Percentiles rank a stretch among this genome's conserved stretches.
phyloP scores from a whole-genome alignment of 1,140 invertebrate species.

The Sinonovacula constricta region DNA sequence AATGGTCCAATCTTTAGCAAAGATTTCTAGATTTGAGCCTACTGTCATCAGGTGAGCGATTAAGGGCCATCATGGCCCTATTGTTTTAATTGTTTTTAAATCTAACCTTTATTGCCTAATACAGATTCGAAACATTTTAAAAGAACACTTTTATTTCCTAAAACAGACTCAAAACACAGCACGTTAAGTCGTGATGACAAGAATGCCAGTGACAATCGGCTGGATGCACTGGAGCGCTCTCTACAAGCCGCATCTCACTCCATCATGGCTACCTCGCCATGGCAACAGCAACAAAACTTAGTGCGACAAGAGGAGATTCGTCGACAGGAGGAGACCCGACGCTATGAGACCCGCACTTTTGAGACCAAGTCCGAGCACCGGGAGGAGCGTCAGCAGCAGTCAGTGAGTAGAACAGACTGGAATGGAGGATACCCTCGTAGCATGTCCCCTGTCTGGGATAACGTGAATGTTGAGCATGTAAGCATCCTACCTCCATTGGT shows the following conservation, averaged over 20 bases:
- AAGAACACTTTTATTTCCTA: too few relatives aligned
- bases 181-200: conserved; percentile 45
- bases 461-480: conserved; percentile 52
- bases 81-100: too few relatives aligned
- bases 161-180: conserved; percentile 48
- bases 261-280: conserved; percentile 58
- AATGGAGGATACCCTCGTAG: conserved; percentile 56
- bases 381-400: conserved; percentile 52
- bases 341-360: conserved; percentile 56
- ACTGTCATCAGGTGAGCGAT: too few relatives aligned
- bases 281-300: conserved; percentile 57
- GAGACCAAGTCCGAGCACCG: conserved; percentile 59
- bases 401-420: conserved; percentile 60
- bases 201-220: conserved; percentile 54
- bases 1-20: too few relatives aligned
- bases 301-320: conserved; percentile 24
- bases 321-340: conserved; percentile 31
- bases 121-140: too few relatives aligned
- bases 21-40: too few relatives aligned
- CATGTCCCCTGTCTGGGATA: conserved; percentile 71
- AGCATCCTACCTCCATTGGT: conserved; percentile 21
- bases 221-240: conserved; percentile 70
- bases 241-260: conserved; percentile 68
- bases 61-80: too few relatives aligned
- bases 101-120: too few relatives aligned